These are phyloP conservation scores for Bombus balteatus DNA, from an alignment of 1,140 invertebrate species.

Conservation along the genomic window DNA sequence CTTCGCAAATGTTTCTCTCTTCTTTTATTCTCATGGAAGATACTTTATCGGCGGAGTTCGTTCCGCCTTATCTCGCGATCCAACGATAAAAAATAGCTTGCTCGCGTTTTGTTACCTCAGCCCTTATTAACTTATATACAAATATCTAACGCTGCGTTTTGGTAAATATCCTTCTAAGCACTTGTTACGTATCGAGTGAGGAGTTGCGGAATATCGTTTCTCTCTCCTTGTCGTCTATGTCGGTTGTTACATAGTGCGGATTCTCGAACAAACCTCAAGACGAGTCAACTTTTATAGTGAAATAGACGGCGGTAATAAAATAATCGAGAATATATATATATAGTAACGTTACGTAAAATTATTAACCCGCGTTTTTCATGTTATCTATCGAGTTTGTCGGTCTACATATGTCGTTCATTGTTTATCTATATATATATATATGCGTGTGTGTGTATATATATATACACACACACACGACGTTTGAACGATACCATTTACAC, in stretches of 20 bases:
- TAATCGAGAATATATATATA: constrained; percentile 30
- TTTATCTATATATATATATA: no score
- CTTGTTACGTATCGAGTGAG: constrained; percentile 35
- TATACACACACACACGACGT: not conserved
- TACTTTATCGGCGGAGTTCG: constrained; percentile 1
- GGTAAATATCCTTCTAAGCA: constrained; percentile 23
- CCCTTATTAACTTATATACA: constrained; percentile 41
- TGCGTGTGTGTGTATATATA: no score
- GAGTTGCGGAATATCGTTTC: constrained; percentile 9
- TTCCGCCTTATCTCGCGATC: constrained; percentile 33
- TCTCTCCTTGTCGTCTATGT: not conserved
- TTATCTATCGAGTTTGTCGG: constrained; percentile 2
- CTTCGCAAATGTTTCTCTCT: constrained; percentile 2
- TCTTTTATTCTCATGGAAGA: constrained; percentile 9
- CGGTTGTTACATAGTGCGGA: not conserved
- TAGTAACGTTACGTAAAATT: constrained; percentile 6
- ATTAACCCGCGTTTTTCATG: constrained; percentile 18
- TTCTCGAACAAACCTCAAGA: constrained; percentile 15
- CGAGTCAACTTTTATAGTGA: not conserved
- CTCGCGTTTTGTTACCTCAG: constrained; percentile 14
- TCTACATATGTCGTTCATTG: constrained; percentile 5
- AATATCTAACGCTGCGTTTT: constrained; percentile 36
- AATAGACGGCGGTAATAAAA: not conserved
- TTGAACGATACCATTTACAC: not conserved
- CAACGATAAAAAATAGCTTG: constrained; percentile 42